Evolutionary conservation across 2,888 invertebrate genomes (phyloP), one percentile per base, ranked within the genome.

Genomic region (Eilema caniola): DNA sequence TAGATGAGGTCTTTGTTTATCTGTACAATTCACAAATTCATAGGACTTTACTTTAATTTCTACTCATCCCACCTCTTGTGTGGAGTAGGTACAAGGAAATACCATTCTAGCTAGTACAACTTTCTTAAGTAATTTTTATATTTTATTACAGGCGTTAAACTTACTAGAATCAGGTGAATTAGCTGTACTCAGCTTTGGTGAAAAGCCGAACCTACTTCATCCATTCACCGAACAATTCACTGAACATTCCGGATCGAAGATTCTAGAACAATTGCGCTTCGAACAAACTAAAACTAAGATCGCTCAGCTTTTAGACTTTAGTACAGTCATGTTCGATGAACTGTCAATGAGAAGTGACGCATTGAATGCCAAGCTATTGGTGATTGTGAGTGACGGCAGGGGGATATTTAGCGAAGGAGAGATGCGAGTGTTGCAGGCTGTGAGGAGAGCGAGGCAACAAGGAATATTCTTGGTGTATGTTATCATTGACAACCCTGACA

Each of bases 381-480:
- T 99, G 23, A 96, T 99, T 14, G 96, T 99, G 5, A 99, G 99
- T 56, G 99, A 99, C 93, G 99, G 99, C 0, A 96, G 99, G 60
- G 99, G 99, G 2, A 97, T 99, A 78, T 98, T 98, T 90, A 97
- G 97, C 7, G 98, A 98, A 87, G 99, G 99, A 0, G 97, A 97
- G 83, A 96, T 97, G 0, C 96, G 95, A 73, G 98, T 99, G 3
- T 25, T 91, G 3, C 96, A 96, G 78, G 97, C 99, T 0, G 97
- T 99, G 0, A 96, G 98, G 82, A 93, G 97, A 82, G 98, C 98
- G 5, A 96, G 97, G 75, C 96, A 98, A 67, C 96, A 97, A 69
- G 97, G 98, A 59, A 97, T 99, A 79, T 99, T 99, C 92, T 96
- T 98, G 75, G 98, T 99, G 8, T 99, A 99, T 89, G 97, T 99